phyloP scores from a whole-genome alignment of 1,140 invertebrate genomes.

The Hyposmocoma kahamanoa region DNA sequence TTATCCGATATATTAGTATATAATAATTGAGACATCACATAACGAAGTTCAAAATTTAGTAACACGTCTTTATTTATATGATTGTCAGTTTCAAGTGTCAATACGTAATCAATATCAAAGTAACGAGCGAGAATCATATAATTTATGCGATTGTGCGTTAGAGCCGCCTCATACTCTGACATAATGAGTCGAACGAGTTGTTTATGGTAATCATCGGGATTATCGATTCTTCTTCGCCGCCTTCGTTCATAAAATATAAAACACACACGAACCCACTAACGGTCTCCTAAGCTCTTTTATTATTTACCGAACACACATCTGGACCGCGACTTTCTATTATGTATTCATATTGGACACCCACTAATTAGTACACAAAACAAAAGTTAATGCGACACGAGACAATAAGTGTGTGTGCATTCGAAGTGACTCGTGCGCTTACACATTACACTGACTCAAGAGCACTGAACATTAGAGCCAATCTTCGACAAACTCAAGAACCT shows the following conservation, averaged over 20 bases:
- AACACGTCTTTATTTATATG: no score
- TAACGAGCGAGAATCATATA: no score
- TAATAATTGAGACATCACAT: no score
- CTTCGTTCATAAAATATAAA: conserved; percentile 49
- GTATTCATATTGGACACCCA: conserved; percentile 67
- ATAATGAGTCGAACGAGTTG: conserved; percentile 7
- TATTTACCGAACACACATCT: conserved; percentile 67
- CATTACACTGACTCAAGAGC: conserved; percentile 9
- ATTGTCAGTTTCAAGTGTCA: no score
- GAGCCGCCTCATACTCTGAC: conserved; percentile 14
- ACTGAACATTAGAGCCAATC: background rate
- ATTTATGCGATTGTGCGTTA: no score
- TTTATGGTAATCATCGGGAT: conserved; percentile 27
- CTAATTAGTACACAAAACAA: conserved; percentile 68
- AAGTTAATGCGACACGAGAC: conserved; percentile 58
- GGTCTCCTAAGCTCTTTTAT: conserved; percentile 50
- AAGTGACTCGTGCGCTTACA: conserved; percentile 51
- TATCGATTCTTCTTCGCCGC: conserved; percentile 19
- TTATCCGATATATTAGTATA: no score
- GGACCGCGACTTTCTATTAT: conserved; percentile 63
- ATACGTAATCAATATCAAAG: no score
- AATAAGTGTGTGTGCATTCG: conserved; percentile 45
- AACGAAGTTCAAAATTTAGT: no score
- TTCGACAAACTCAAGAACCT: conserved; percentile 36
- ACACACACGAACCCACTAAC: conserved; percentile 49